phyloP scores from a whole-genome alignment of 1,140 invertebrate genomes.

The Venustaconcha ellipsiformis region DNA sequence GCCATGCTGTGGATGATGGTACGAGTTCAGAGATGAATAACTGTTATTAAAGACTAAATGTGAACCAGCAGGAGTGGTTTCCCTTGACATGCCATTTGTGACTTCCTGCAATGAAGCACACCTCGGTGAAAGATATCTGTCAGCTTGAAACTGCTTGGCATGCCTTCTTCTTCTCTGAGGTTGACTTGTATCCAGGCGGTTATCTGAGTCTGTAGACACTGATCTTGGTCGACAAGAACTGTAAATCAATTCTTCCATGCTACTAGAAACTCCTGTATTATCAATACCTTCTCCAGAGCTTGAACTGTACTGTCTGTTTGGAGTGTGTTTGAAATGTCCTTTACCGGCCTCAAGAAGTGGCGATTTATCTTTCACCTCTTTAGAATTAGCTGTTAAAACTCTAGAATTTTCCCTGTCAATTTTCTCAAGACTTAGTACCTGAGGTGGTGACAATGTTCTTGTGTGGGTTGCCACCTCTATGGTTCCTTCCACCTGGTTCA shows the following conservation, averaged over 20 bases:
- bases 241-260: conserved; percentile 24
- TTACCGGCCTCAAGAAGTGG: conserved; percentile 12
- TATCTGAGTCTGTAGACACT: too few species aligned
- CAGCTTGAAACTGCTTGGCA: too few species aligned
- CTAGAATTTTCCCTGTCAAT: conserved; percentile 11
- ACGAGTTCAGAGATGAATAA: neutral
- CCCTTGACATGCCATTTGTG: too few species aligned
- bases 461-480: neutral
- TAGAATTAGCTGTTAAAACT: conserved; percentile 14
- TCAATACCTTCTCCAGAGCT: conserved; percentile 18
- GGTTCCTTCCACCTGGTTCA: too few species aligned
- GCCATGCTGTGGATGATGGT: neutral
- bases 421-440: neutral
- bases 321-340: conserved; percentile 15
- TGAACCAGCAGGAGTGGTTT: too few species aligned
- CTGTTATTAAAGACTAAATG: neutral
- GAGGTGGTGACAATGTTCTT: neutral
- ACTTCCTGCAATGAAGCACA: too few species aligned
- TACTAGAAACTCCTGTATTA: conserved; percentile 28
- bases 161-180: too few species aligned
- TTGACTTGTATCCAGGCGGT: too few species aligned
- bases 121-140: too few species aligned
- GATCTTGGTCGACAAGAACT: too few species aligned
- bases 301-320: conserved; percentile 20
- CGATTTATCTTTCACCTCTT: conserved; percentile 22